Conservation (phyloP, 2,888 invertebrate species). For the Byasa hedistus region DNA sequence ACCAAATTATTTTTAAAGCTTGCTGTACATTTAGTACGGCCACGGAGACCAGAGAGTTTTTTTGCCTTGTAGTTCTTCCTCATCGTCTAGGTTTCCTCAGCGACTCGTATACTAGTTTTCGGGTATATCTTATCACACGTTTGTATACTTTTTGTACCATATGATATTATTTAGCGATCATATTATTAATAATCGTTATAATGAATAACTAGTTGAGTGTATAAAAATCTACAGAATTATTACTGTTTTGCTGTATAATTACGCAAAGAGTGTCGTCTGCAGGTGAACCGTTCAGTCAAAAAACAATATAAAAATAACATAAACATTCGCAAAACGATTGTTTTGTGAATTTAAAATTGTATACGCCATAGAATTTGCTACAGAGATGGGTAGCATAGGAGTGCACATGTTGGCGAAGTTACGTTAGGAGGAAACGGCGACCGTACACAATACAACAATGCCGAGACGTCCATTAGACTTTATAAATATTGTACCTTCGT, state of each 20-base stretch:
- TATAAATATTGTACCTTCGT: slow-evolving; percentile 68
- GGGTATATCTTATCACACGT: too few species aligned
- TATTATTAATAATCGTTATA: too few species aligned
- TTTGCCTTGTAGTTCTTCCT: too few species aligned
- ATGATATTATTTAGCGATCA: too few species aligned
- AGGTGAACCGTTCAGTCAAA: background rate
- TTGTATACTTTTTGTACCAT: too few species aligned
- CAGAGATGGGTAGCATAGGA: slow-evolving; percentile 54
- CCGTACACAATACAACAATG: slow-evolving; percentile 73
- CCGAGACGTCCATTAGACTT: slow-evolving; percentile 66
- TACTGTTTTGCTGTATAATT: background rate
- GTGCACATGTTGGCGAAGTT: slow-evolving; percentile 52
- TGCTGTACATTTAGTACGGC: too few species aligned
- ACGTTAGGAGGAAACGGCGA: slow-evolving; percentile 63
- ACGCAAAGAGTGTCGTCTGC: background rate
- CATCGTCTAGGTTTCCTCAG: too few species aligned
- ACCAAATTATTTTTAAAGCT: too few species aligned
- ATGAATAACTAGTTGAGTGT: too few species aligned
- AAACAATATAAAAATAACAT: background rate
- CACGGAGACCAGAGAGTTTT: too few species aligned
- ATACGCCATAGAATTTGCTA: slow-evolving; percentile 29
- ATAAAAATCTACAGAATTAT: too few species aligned
- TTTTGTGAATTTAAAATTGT: slow-evolving; percentile 9
- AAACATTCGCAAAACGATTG: slow-evolving; percentile 2
- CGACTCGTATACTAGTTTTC: too few species aligned